A percentile compares a stretch with the other conserved stretches of the same genome.
phyloP scores from a whole-genome alignment of 2,113 vertebrate genomes.

The zebrafish (Danio rerio) region DNA sequence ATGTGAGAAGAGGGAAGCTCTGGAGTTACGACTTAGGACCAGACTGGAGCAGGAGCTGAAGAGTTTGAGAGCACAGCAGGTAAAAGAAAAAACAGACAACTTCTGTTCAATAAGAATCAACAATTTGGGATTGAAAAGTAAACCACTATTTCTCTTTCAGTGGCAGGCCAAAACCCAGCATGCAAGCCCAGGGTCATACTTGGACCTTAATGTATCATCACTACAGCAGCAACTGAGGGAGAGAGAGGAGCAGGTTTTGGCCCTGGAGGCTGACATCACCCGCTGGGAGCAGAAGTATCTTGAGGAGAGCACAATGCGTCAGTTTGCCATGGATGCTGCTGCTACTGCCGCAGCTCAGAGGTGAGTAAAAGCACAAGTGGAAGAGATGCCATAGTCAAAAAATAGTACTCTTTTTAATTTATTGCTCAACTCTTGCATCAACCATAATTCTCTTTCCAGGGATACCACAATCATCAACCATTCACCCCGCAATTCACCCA shows the following conservation, averaged over 20 bases:
- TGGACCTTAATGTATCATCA: conserved; percentile 74
- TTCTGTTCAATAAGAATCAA: not conserved
- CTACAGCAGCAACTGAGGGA: conserved; percentile 89
- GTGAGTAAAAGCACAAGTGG: conserved; percentile 25
- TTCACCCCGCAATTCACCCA: conserved; percentile 89
- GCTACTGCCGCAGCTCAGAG: conserved; percentile 93
- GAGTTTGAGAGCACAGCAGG: conserved; percentile 91
- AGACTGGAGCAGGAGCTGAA: conserved; percentile 96
- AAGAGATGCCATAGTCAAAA: not conserved
- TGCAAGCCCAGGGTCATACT: conserved; percentile 43
- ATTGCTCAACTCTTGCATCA: not conserved
- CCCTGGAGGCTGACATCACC: conserved; percentile 96
- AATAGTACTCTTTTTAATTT: not conserved
- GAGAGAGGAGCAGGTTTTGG: conserved; percentile 91
- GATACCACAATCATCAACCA: conserved; percentile 98
- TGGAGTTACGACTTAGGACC: conserved; percentile 89
- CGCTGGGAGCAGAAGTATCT: conserved; percentile 99
- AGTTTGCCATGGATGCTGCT: conserved; percentile 96
- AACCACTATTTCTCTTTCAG: conserved; percentile 67
- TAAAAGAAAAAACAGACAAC: conserved; percentile 59
- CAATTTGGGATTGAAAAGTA: not conserved
- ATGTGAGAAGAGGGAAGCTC: conserved; percentile 91
- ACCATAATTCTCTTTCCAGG: conserved; percentile 62
- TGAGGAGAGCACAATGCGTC: conserved; percentile 96
- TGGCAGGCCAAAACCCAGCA: conserved; percentile 74